Conservation (phyloP, 1,140 invertebrate species). For the Xylocopa sonorina region DNA sequence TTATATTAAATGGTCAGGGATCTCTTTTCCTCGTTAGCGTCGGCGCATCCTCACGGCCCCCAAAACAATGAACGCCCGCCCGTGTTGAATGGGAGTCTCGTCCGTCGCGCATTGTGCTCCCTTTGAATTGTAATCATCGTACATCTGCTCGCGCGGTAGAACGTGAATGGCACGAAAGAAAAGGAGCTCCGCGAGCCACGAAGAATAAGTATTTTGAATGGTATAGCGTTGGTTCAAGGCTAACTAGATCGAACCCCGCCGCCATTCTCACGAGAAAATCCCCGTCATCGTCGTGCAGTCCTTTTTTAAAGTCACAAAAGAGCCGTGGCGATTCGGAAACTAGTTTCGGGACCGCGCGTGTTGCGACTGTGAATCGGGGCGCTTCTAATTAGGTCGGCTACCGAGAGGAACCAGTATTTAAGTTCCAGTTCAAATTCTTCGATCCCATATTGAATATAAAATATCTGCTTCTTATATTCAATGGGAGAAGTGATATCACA, state of each 20-base stretch:
- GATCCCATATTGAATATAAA: no score
- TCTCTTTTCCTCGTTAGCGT: conserved; percentile 35
- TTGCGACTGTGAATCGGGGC: not conserved
- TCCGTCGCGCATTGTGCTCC: conserved; percentile 18
- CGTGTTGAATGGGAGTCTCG: conserved; percentile 27
- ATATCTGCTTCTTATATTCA: no score
- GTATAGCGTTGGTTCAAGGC: conserved; percentile 35
- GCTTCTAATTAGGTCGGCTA: conserved; percentile 2
- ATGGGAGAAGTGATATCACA: no score
- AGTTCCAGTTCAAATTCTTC: no score
- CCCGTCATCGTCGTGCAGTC: not conserved
- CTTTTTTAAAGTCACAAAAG: not conserved
- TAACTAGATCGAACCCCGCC: conserved; percentile 37
- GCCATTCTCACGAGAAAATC: conserved; percentile 40
- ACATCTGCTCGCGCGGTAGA: conserved; percentile 39
- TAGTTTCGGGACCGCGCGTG: not conserved
- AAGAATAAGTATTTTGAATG: conserved; percentile 42
- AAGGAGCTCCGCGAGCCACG: conserved; percentile 11
- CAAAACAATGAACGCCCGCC: conserved; percentile 41
- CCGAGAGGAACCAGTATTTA: no score
- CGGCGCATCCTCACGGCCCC: conserved; percentile 4
- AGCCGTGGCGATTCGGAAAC: not conserved
- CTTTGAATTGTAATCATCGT: conserved; percentile 50
- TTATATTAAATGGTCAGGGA: conserved; percentile 45
- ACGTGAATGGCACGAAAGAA: conserved; percentile 41